phyloP scores from a whole-genome alignment of 2,113 vertebrate species.

The Epinephelus fuscoguttatus region DNA sequence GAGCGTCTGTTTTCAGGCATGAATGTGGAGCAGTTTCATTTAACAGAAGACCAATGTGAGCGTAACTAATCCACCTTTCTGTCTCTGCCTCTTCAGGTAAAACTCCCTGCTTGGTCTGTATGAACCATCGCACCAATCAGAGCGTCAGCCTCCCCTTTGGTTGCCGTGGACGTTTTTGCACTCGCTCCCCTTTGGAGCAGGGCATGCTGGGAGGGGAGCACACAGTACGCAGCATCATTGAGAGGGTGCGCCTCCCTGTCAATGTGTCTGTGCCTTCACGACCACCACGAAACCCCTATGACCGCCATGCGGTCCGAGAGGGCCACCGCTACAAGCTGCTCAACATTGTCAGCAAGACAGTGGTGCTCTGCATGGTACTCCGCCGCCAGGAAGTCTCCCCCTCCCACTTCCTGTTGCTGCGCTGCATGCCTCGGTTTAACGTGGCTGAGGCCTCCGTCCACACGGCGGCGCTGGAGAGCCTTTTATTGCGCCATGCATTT shows the following conservation, averaged over 20 bases:
- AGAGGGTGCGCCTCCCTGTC: slow-evolving; percentile 95
- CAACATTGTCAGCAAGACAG: slow-evolving; percentile 97
- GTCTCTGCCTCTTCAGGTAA: slow-evolving; percentile 84
- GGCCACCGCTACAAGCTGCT: slow-evolving; percentile 98
- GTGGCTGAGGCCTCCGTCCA: slow-evolving; percentile 93
- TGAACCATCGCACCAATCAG: slow-evolving; percentile 99
- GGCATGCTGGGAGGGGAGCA: slow-evolving; percentile 98
- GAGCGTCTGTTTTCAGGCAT: background rate
- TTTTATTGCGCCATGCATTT: slow-evolving; percentile 90
- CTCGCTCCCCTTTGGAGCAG: slow-evolving; percentile 95
- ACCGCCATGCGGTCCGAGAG: slow-evolving; percentile 94
- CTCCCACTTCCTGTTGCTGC: slow-evolving; percentile 94
- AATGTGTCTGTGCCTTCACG: slow-evolving; percentile 95
- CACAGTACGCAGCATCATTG: slow-evolving; percentile 97
- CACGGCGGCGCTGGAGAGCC: slow-evolving; percentile 90
- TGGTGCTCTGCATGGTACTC: slow-evolving; percentile 95
- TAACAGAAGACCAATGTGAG: background rate
- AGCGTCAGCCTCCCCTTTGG: slow-evolving; percentile 97
- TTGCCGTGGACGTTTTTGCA: slow-evolving; percentile 97
- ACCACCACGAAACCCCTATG: slow-evolving; percentile 93
- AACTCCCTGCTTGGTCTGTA: slow-evolving; percentile 97
- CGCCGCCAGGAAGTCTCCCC: slow-evolving; percentile 91
- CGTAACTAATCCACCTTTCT: slow-evolving; percentile 37
- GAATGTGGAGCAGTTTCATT: background rate
- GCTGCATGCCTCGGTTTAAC: slow-evolving; percentile 94